Evolutionary conservation across 2,888 invertebrate species (phyloP), one percentile per base, ranked within the genome.

Genomic region (Lucinisca nassula): DNA sequence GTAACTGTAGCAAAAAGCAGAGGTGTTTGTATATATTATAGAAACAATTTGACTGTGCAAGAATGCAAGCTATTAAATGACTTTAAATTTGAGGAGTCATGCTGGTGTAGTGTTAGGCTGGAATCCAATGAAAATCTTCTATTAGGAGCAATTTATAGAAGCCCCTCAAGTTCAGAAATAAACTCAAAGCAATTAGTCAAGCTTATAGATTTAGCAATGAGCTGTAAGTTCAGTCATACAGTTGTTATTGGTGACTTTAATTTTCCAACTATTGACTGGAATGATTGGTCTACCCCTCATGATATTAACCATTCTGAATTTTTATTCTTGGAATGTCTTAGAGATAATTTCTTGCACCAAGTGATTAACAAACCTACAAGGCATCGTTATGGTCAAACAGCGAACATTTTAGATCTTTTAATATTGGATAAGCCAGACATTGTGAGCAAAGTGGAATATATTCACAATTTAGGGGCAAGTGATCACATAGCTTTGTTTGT

Each of bases 401-500:
- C 75, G 1, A 75, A 75, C 32, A 75, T 75, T 21, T 49, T 75
- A 32, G 75, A 75, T 49, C 49, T 75, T 6, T 45, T 75, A 4
- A 27, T 75, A 3, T n/a, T 38, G 10, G 49, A 75, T 21, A 75
- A 75, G 10, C 8, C 30, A 24, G 74, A 73, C 14, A 73, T 73
- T 21, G 49, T 75, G 12, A 4, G 2, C 4, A 24, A 73, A 4
- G 24, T 73, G 35, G 4, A 3, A 12, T 73, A 40, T 21, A 73
- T 6, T 37, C 3, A 3, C 8, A 75, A 75, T 24, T 21, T 75
- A 14, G 51, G 80, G 12, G 49, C 73, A 10, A 80, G 80, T 80
- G 80, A 72, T 14, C 80, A 80, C 73, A 35, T 80, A 17, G 1
- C 35, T 12, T 80, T 80, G 37, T 27, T 32, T n/a, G 4, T 30